phyloP scores from a whole-genome alignment of 2,888 invertebrate genomes.

The Tanypteryx hageni region DNA sequence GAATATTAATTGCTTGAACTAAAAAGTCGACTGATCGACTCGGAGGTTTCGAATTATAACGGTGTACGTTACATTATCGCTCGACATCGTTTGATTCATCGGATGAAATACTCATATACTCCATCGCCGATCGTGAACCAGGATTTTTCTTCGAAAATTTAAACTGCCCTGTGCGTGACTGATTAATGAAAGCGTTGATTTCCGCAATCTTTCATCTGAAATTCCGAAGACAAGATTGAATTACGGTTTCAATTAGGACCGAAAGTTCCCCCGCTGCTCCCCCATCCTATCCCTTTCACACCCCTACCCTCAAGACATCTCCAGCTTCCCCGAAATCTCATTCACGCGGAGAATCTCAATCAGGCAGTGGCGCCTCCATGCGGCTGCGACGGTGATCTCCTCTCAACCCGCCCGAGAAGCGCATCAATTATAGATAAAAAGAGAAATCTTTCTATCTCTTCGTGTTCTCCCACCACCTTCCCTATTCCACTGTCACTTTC shows the following conservation, averaged over 20 bases:
- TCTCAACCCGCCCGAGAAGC: neutral
- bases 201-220: too few relatives aligned
- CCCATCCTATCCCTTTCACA: too few relatives aligned
- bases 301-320: neutral
- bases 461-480: conserved; percentile 62
- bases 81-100: too few relatives aligned
- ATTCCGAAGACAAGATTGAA: neutral
- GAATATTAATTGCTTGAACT: too few relatives aligned
- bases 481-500: conserved; percentile 27
- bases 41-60: too few relatives aligned
- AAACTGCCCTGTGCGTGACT: too few relatives aligned
- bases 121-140: too few relatives aligned
- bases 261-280: neutral
- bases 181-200: too few relatives aligned
- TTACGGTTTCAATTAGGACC: neutral
- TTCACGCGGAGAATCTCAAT: neutral
- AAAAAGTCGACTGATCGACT: too few relatives aligned
- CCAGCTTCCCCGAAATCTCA: neutral
- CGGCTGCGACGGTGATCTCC: neutral
- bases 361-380: conserved; percentile 46
- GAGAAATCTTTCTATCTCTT: conserved; percentile 60
- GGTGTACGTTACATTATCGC: too few relatives aligned
- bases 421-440: neutral
- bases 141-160: too few relatives aligned
- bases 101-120: too few relatives aligned